Base-by-base conservation (phyloP, 1,140 invertebrate species). In the Eriosoma lanigerum region DNA sequence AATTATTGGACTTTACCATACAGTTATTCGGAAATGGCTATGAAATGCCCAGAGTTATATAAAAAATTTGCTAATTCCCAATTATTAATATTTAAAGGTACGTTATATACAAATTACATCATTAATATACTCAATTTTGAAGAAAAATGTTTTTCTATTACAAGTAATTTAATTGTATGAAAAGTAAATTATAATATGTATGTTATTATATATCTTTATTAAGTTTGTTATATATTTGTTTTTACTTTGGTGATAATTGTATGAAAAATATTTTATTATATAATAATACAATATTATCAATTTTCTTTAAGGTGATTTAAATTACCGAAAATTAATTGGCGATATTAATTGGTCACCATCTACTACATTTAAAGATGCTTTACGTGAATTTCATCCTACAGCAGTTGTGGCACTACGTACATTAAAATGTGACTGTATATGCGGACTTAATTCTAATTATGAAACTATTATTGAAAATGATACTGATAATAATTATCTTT, bases 271-370 rank as follows among this genome's bases (percentile, higher is more conserved):
- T n/a, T n/a, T n/a, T n/a, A n/a, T n/a, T n/a, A n/a, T n/a, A n/a
- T n/a, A n/a, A n/a, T n/a, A n/a, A n/a, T n/a, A n/a, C n/a, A n/a
- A n/a, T n/a, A n/a, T n/a, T n/a, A n/a, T n/a, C n/a, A n/a, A n/a
- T 76, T 24, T 38, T 76, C n/a, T 21, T 75, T 12, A 19, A 76
- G 73, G 73, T 1, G 95, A 98, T 85, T 87, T 98, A 6, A 98
- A 99, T 87, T 99, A 98, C 86, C 87, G 96, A 68, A 99, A 99
- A 88, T 87, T 99, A 44, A 86, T 97, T 29, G 93, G 93, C 0
- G 98, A 99, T 85, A 89, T 91, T 66, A 92, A 93, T 82, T 98
- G 96, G 93, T 86, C 90, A 38, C 87, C 90, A 5, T 90, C 88
- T 0, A 92, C 91, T 5, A 84, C 89, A 9, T 96, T 98, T 83